A percentile compares a stretch with the other conserved stretches of the same genome.
Conservation (phyloP, 2,113 vertebrate species). For the Callipepla squamata region DNA sequence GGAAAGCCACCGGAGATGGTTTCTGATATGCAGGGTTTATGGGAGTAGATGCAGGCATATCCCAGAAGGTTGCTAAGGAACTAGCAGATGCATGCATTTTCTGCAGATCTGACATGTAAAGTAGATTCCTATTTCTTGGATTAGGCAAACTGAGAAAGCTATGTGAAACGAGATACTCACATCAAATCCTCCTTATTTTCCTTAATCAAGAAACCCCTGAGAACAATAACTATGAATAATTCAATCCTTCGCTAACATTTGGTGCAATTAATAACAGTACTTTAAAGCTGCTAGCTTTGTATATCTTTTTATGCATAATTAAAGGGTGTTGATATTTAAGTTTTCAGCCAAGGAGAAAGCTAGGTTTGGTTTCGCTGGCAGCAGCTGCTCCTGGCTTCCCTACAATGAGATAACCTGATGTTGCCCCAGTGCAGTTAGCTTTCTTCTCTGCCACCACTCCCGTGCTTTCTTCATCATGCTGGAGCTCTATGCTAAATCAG, state of each 20-base stretch:
- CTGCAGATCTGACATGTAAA: slow-evolving; percentile 24
- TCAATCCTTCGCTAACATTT: slow-evolving; percentile 60
- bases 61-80: slow-evolving; percentile 55
- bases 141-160: slow-evolving; percentile 8
- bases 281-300: slow-evolving; percentile 56
- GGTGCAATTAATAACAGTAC: slow-evolving; percentile 53
- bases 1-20: slow-evolving; percentile 2
- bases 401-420: background rate
- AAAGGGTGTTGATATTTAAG: slow-evolving; percentile 64
- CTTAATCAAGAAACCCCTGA: slow-evolving; percentile 40
- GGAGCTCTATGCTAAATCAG: background rate
- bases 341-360: slow-evolving; percentile 42
- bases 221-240: slow-evolving; percentile 70
- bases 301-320: slow-evolving; percentile 64
- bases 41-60: background rate
- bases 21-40: background rate
- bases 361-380: slow-evolving; percentile 35
- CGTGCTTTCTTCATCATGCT: background rate
- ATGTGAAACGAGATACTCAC: background rate
- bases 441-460: background rate
- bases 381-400: slow-evolving; percentile 5
- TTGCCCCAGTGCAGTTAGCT: background rate
- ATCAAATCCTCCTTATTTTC: slow-evolving; percentile 49
- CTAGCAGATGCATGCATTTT: slow-evolving; percentile 30
- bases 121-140: slow-evolving; percentile 18